Evolutionary conservation across 1,140 invertebrate species (phyloP).

Genomic region (Prorops nasuta): DNA sequence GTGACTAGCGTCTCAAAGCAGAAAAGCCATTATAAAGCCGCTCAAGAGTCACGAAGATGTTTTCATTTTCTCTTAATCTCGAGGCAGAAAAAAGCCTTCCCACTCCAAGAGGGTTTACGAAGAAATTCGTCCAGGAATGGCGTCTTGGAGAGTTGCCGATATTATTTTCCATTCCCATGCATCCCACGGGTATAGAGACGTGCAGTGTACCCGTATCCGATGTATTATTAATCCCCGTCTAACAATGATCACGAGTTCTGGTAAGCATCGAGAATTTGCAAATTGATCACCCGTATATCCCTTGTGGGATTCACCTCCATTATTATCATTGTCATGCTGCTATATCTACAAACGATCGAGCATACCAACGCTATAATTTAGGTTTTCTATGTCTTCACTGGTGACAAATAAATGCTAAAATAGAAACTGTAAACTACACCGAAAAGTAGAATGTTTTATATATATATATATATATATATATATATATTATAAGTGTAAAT

Average conservation of each 20-base stretch:
- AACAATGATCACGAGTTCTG: slow-evolving; percentile 29
- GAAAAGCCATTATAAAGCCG: neutral
- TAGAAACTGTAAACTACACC: no score
- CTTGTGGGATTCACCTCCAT: neutral
- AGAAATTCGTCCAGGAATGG: slow-evolving; percentile 7
- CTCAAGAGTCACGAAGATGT: neutral
- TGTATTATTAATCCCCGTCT: slow-evolving; percentile 38
- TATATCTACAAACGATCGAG: no score
- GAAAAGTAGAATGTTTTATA: no score
- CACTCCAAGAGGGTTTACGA: neutral
- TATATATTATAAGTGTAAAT: no score
- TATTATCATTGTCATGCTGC: no score
- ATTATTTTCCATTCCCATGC: slow-evolving; percentile 3
- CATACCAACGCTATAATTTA: no score
- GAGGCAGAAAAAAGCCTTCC: no score
- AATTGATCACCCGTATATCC: slow-evolving; percentile 21
- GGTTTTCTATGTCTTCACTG: no score
- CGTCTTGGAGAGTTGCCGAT: neutral
- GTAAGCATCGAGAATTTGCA: slow-evolving; percentile 29
- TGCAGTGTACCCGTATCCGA: slow-evolving; percentile 12
- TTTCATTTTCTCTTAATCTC: neutral
- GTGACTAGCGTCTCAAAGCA: neutral
- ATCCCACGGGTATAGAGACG: slow-evolving; percentile 8
- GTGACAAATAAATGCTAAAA: no score
- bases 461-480: no score